Percentiles rank a stretch among this genome's conserved stretches.
Evolutionary conservation across 1,140 invertebrate species (phyloP).

Genomic region (Aricia agestis): DNA sequence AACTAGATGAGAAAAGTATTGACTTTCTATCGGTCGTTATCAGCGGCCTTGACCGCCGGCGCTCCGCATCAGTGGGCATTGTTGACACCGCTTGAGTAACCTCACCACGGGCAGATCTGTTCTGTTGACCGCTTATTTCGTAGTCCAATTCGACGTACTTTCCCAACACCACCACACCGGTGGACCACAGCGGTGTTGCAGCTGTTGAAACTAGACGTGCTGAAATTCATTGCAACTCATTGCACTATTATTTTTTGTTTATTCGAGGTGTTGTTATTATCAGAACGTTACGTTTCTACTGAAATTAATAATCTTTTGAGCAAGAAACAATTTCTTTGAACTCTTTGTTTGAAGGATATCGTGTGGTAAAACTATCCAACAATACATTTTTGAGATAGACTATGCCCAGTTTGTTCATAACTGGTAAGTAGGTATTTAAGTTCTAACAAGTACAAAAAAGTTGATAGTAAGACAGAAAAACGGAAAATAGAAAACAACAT

Average conservation of each 20-base stretch:
- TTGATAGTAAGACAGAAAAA: background rate
- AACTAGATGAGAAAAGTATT: background rate
- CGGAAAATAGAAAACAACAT: conserved; percentile 25
- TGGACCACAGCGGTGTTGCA: conserved; percentile 56
- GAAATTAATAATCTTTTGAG: too few species aligned
- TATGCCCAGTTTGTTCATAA: too few species aligned
- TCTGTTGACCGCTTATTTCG: conserved; percentile 53
- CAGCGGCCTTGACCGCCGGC: conserved; percentile 2
- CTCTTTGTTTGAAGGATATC: too few species aligned
- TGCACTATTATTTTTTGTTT: background rate
- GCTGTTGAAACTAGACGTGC: conserved; percentile 58
- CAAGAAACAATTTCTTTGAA: too few species aligned
- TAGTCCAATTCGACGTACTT: conserved; percentile 60
- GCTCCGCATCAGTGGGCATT: background rate
- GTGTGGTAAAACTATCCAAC: too few species aligned
- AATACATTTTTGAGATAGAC: too few species aligned
- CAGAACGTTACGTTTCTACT: too few species aligned
- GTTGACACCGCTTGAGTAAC: conserved; percentile 7
- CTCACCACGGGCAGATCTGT: conserved; percentile 1
- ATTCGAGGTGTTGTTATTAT: too few species aligned
- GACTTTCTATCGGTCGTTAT: background rate
- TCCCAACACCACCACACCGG: conserved; percentile 65
- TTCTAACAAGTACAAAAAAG: too few species aligned
- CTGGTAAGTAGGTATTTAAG: too few species aligned
- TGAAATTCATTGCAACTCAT: conserved; percentile 29